Percentiles rank a stretch among this genome's conserved stretches.
phyloP scores from a whole-genome alignment of 2,888 invertebrate species.

The Terebella lapidaria region DNA sequence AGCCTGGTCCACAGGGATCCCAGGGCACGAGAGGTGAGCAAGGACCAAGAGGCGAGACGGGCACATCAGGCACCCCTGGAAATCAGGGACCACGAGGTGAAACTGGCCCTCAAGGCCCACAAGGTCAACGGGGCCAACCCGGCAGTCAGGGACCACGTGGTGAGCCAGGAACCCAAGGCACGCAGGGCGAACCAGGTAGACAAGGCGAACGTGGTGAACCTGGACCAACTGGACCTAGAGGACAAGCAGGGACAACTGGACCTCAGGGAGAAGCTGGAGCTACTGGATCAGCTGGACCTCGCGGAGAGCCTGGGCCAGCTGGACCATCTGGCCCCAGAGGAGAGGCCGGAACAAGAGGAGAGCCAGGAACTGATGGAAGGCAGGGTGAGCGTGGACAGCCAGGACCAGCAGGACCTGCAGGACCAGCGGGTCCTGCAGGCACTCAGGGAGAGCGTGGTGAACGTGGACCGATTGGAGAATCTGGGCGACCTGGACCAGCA shows the following conservation, averaged over 20 bases:
- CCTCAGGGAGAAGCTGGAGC: slow-evolving; percentile 17
- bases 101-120: slow-evolving; percentile 10
- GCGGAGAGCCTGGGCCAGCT: slow-evolving; percentile 22
- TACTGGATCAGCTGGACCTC: slow-evolving; percentile 10
- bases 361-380: slow-evolving; percentile 15
- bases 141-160: slow-evolving; percentile 14
- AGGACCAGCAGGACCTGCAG: slow-evolving; percentile 16
- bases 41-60: slow-evolving; percentile 9
- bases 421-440: slow-evolving; percentile 19
- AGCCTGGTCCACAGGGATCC: slow-evolving; percentile 1
- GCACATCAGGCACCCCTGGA: slow-evolving; percentile 4
- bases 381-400: slow-evolving; percentile 18
- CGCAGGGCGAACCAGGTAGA: neutral
- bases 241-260: neutral
- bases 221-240: slow-evolving; percentile 9
- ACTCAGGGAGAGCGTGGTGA: slow-evolving; percentile 12
- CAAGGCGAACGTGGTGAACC: slow-evolving; percentile 7
- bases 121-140: slow-evolving; percentile 4
- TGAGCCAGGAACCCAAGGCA: neutral
- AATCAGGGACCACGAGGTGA: slow-evolving; percentile 14
- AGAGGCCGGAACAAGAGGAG: slow-evolving; percentile 12
- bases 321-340: slow-evolving; percentile 28
- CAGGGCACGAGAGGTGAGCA: slow-evolving; percentile 13
- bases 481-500: slow-evolving; percentile 17
- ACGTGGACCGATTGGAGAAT: slow-evolving; percentile 10